Evolutionary conservation across 2,113 vertebrate genomes (phyloP), one percentile per base, ranked within the genome.

Genomic region (Acrocephalus kingi): DNA sequence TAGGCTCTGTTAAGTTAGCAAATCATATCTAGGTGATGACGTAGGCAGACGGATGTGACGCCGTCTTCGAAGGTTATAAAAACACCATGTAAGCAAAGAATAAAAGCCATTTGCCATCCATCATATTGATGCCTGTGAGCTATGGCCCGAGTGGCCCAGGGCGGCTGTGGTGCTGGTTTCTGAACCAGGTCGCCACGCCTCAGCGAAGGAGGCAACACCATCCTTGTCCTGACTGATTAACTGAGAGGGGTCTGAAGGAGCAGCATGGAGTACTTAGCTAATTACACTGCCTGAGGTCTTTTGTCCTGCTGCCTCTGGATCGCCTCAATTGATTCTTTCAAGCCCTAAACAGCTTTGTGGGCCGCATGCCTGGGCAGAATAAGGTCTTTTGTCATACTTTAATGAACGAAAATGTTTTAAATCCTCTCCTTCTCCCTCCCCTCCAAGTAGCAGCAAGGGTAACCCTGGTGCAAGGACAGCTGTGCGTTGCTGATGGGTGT

Each of bases 281-380:
- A 96, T 94, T 96, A 94, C 72, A 73, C 77, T 46, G 73, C 52
- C 69, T 12, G 4, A 54, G 61, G 66, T 59, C 76, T 95, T 95
- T 91, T 92, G 66, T 95, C 75, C 88, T 55, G 72, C 79, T 96
- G 52, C 84, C 3, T 10, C 45, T 88, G 95, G 89, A 94, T 93
- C 20, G 9, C 71, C 87, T 95, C 79, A 91, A 83, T 92, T 92
- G 95, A 91, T 93, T 43, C 95, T 94, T 91, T 91, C 82, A 93
- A 72, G 63, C 90, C 85, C 82, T 94, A 96, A 94, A 92, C 74
- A 90, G 95, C 90, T 95, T 92, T 93, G 73, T 14, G 33, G 92
- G 94, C 73, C 84, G 37, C 51, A 58, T 49, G 87, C 66, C 89
- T 93, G 68, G 41, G 67, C 63, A 92, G 94, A 96, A 89, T 51